A percentile compares a stretch with the other conserved stretches of the same genome.
Evolutionary conservation across 2,113 vertebrate genomes (phyloP).

Genomic region (Nothobranchius kuhntae): DNA sequence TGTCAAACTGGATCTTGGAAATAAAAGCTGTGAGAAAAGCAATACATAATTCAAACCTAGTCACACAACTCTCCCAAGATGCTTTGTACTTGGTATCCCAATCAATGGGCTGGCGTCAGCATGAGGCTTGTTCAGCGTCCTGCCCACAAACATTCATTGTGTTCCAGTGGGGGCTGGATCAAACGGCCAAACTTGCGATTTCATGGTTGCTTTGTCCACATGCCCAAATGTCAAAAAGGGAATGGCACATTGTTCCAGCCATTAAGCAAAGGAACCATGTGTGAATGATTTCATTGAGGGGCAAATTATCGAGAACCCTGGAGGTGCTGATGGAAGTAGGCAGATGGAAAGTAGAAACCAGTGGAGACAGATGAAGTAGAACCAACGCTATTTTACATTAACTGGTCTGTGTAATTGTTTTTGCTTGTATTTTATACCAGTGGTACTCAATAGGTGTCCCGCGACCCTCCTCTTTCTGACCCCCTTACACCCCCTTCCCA

Average conservation of each 20-base stretch:
- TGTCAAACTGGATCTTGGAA: too few species aligned
- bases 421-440: too few species aligned
- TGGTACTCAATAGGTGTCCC: too few species aligned
- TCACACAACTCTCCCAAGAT: too few species aligned
- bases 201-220: not conserved
- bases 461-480: too few species aligned
- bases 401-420: too few species aligned
- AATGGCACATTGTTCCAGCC: not conserved
- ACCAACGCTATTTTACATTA: too few species aligned
- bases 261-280: not conserved
- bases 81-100: not conserved
- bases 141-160: not conserved
- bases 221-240: not conserved
- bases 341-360: not conserved
- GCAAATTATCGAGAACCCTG: not conserved
- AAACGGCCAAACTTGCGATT: not conserved
- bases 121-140: not conserved
- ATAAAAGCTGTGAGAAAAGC: too few species aligned
- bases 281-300: slow-evolving; percentile 1
- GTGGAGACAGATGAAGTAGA: too few species aligned
- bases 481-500: too few species aligned
- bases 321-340: not conserved
- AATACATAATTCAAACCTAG: too few species aligned
- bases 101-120: not conserved
- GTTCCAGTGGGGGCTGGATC: not conserved